Evolutionary conservation across 1,140 invertebrate genomes (phyloP).

Genomic region (Eupristina koningsbergeri): DNA sequence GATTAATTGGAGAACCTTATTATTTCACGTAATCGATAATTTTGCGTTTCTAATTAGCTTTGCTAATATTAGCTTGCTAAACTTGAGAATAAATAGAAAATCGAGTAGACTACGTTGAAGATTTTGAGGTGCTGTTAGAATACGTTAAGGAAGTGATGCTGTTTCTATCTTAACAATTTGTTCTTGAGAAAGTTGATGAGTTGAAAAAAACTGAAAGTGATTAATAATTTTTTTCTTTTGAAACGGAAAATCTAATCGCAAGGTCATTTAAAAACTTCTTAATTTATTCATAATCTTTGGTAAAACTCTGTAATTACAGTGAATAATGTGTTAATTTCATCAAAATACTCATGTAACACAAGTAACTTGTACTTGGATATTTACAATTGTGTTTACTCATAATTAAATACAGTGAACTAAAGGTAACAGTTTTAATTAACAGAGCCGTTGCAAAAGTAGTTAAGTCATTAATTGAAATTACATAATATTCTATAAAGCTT

Average conservation of each 20-base stretch:
- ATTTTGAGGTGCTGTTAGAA: too few species aligned
- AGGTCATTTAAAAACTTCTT: background rate
- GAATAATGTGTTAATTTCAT: background rate
- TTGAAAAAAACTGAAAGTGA: background rate
- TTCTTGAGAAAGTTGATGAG: background rate
- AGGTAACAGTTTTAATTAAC: background rate
- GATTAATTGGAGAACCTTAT: background rate
- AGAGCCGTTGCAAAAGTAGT: background rate
- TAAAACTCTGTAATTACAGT: background rate
- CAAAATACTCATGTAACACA: too few species aligned
- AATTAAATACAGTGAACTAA: background rate
- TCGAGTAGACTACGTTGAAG: too few species aligned
- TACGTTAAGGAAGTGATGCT: too few species aligned
- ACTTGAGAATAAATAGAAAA: background rate
- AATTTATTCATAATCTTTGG: too few species aligned
- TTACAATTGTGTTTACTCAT: background rate
- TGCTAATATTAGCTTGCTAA: background rate
- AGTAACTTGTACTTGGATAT: background rate
- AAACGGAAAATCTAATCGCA: too few species aligned
- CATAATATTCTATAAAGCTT: background rate
- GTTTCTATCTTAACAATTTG: background rate
- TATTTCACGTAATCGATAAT: background rate
- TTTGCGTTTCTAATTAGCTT: background rate
- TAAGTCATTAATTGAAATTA: background rate
- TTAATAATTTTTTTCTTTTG: too few species aligned